Evolutionary conservation across 2,113 vertebrate species (phyloP).

Genomic region (Pelvicachromis taeniatus): DNA sequence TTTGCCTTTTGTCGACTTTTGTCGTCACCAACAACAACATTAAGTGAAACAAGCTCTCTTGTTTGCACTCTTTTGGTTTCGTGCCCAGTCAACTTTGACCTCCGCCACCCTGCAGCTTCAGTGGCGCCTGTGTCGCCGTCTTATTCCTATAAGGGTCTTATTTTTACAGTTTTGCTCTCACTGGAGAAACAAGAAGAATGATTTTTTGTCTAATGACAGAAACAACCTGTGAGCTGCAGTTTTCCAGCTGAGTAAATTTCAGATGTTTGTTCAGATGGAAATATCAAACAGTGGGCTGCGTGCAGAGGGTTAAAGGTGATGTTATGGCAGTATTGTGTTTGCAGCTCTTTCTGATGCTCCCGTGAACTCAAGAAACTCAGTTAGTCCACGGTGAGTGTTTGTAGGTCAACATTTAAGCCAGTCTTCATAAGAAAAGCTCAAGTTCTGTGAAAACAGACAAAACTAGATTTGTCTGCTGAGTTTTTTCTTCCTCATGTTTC

Average conservation of each 20-base stretch:
- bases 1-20: no score
- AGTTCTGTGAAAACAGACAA: neutral
- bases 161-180: neutral
- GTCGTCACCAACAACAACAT: neutral
- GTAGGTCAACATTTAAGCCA: neutral
- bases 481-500: neutral
- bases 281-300: neutral
- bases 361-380: neutral
- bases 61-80: neutral
- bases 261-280: neutral
- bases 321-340: neutral
- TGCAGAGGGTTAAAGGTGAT: neutral
- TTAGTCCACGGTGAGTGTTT: neutral
- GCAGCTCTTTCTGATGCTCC: neutral
- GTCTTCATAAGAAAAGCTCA: neutral
- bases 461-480: neutral
- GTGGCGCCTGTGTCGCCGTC: neutral
- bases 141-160: accelerated
- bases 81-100: neutral
- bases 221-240: neutral
- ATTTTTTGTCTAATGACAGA: neutral
- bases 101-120: neutral
- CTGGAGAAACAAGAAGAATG: neutral
- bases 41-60: neutral
- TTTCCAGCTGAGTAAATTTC: neutral